Conservation (phyloP, 2,797 vertebrate genomes). For the Aphelocoma californica region DNA sequence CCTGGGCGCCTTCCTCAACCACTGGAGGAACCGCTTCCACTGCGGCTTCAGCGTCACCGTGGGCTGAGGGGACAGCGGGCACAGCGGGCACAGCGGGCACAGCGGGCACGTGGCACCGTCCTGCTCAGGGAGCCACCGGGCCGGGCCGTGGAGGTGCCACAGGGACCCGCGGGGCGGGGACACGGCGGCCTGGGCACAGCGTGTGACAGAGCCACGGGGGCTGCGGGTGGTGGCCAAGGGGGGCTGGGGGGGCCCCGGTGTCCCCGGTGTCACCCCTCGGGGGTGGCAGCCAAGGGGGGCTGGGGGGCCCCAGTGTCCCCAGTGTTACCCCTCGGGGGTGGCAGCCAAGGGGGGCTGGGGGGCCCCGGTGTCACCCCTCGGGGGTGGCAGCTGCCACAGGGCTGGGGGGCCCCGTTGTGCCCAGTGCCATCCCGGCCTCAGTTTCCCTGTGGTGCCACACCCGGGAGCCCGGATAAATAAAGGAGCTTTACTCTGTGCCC, state of each 20-base stretch:
- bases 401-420: background rate
- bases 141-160: background rate
- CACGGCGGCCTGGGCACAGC: background rate
- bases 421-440: background rate
- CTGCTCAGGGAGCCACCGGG: conserved; percentile 10
- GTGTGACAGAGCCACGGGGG: background rate
- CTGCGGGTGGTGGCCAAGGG: background rate
- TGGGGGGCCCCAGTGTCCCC: background rate
- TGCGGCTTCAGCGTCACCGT: conserved; percentile 80
- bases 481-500: conserved; percentile 38
- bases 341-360: background rate
- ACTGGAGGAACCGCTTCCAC: conserved; percentile 91
- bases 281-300: too few species aligned
- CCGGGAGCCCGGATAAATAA: background rate
- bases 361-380: background rate
- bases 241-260: background rate
- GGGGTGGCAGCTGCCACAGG: background rate
- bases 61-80: conserved; percentile 63
- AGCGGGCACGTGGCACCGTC: background rate
- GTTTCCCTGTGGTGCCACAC: background rate
- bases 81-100: background rate
- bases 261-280: background rate
- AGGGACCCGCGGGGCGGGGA: background rate
- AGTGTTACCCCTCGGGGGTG: background rate
- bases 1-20: conserved; percentile 93